Conservation (phyloP, 2,113 vertebrate genomes). For the Pomatorhinus ruficollis region DNA sequence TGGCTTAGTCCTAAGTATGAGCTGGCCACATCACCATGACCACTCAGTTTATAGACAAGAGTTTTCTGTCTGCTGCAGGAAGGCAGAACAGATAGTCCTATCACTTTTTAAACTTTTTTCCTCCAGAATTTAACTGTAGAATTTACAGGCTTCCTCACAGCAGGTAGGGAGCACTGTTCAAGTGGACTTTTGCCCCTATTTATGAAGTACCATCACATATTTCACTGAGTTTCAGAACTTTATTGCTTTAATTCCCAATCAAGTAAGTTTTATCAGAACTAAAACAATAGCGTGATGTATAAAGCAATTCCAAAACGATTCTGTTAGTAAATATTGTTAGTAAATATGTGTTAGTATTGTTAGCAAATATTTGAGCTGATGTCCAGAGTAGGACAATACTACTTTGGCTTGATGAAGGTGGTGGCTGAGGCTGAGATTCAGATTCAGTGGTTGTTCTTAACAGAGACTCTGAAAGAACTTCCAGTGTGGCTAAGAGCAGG, state of each 20-base stretch:
- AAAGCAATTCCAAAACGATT: background rate
- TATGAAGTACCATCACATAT: slow-evolving; percentile 30
- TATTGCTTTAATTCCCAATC: slow-evolving; percentile 26
- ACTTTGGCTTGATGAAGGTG: background rate
- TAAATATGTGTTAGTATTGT: background rate
- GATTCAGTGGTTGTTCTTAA: background rate
- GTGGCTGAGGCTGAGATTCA: background rate
- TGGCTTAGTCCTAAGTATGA: background rate
- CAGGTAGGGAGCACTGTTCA: background rate
- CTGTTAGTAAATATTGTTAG: background rate
- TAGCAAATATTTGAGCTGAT: background rate
- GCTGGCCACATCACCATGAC: slow-evolving; percentile 1
- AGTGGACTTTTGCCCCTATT: background rate
- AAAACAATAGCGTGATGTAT: background rate
- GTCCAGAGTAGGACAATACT: background rate
- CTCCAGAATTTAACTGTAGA: background rate
- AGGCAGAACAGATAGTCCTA: slow-evolving; percentile 17
- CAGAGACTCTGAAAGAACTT: background rate
- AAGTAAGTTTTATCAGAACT: slow-evolving; percentile 17
- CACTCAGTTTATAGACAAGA: background rate
- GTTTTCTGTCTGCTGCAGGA: slow-evolving; percentile 15
- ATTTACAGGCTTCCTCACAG: background rate
- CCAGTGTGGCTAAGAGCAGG: background rate
- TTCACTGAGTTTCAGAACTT: background rate
- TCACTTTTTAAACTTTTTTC: background rate